Evolutionary conservation across 1,140 invertebrate species (phyloP), one percentile per base, ranked within the genome.

Genomic region (Charaxes varanes): DNA sequence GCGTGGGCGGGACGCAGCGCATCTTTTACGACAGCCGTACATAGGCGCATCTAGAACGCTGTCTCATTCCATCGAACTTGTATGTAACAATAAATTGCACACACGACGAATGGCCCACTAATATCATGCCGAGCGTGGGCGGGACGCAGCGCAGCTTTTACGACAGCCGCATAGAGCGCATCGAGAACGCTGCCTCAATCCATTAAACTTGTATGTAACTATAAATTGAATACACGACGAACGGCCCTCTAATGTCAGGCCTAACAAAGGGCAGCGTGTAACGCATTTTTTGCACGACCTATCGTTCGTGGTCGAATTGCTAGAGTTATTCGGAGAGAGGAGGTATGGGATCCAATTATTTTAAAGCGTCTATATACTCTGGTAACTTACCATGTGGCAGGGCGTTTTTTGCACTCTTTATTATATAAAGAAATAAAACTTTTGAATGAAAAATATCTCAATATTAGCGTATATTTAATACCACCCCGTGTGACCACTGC

Each of bases 181-280:
- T 8, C 24, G 30, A n/a, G 27, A n/a, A 58, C 52, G 61, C 51
- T 42, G 33, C 16, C 30, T 46, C 57, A 64, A 58, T 62, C 48
- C 31, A 42, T 23, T 27, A 11, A n/a, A n/a, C n/a, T n/a, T n/a
- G n/a, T n/a, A n/a, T n/a, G n/a, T n/a, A 45, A 31, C 28, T 32
- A 35, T 16, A 31, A 12, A 16, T 24, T 12, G 18, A 23, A 34
- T 27, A 33, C 34, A 34, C 33, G 15, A 17, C 32, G 41, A 36
- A 44, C 31, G 43, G 43, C 40, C 33, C 30, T 50, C 38, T 53
- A 60, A 62, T 66, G 62, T 59, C 53, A 56, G 57, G 42, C 41
- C 30, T 44, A 26, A 35, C 21, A 49, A n/a, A 24, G 58, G 56
- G 53, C 56, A 53, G 50, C 22, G 41, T 43, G 22, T 31, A 16